Evolutionary conservation across 2,888 invertebrate species (phyloP), one percentile per base, ranked within the genome.

Genomic region (Amphipyra berbera): DNA sequence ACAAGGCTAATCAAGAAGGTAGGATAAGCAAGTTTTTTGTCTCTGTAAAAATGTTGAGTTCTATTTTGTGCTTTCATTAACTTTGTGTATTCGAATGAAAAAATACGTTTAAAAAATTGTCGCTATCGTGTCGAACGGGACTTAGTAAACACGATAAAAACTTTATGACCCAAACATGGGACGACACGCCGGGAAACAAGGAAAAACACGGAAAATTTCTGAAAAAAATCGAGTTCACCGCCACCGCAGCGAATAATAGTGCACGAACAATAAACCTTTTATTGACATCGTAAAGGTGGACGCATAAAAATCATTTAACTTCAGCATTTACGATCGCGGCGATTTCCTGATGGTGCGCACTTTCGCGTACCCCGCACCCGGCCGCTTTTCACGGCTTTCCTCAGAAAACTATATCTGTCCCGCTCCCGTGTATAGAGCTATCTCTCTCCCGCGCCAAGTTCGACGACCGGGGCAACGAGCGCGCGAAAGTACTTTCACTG

Each of bases 401-500:
- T 89, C 88, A 89, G 89, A 89, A 85, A 91, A 86, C 71, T 88
- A 85, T 82, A 81, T 62, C 80, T 68, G 76, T 92, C 93, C 78
- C 85, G 79, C 78, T 92, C 87, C 68, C 54, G 27, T 67, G 73
- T 80, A 79, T 75, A 61, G 79, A 72, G 65, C 72, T 70, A 79
- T 87, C 88, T 83, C 86, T 68, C 76, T 87, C 85, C 63, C 81
- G 44, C 82, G 71, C 86, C 84, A 88, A 88, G 92, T 89, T 93
- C 92, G 90, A 86, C 91, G 94, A 94, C 94, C 94, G 92, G 92
- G 92, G 90, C 93, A 88, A 88, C 88, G 92, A 88, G 92, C 93
- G 90, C 93, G 93, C 92, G 94, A 94, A 95, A 94, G 94, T 91
- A 94, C 94, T 94, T 94, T 95, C 94, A 93, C 94, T 94, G 93